phyloP scores from a whole-genome alignment of 2,113 vertebrate species.

The Dasyprocta punctata region DNA sequence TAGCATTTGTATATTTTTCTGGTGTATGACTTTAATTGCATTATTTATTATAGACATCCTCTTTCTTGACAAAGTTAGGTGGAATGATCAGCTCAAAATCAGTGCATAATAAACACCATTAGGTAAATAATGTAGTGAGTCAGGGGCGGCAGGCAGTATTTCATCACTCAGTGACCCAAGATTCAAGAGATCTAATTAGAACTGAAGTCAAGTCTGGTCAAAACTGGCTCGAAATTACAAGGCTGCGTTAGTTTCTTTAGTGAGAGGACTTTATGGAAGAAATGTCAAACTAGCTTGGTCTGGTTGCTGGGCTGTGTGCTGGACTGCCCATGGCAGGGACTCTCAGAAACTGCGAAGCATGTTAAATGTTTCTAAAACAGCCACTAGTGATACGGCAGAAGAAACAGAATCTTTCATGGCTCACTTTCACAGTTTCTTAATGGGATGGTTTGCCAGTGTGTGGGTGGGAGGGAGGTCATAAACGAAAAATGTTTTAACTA shows the following conservation, averaged over 20 bases:
- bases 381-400: not conserved
- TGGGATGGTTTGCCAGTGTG: not conserved
- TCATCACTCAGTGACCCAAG: not conserved
- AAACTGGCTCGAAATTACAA: not conserved
- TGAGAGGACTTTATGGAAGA: not conserved
- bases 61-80: not conserved
- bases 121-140: not conserved
- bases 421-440: conserved; percentile 4
- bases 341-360: not conserved
- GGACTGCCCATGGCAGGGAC: not conserved
- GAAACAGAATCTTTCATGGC: not conserved
- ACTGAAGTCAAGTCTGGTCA: not conserved
- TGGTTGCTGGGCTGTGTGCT: not conserved
- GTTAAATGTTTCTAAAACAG: not conserved
- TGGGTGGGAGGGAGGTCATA: conserved; percentile 67
- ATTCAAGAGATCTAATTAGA: conserved; percentile 3
- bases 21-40: not conserved
- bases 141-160: not conserved
- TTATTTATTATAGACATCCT: not conserved
- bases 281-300: not conserved
- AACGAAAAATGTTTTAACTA: not conserved
- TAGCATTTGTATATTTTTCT: not conserved
- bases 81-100: not conserved
- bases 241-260: not conserved
- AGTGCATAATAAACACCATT: not conserved